Evolutionary conservation across 1,140 invertebrate genomes (phyloP), one percentile per base, ranked within the genome.

Genomic region (Helicoverpa zea): DNA sequence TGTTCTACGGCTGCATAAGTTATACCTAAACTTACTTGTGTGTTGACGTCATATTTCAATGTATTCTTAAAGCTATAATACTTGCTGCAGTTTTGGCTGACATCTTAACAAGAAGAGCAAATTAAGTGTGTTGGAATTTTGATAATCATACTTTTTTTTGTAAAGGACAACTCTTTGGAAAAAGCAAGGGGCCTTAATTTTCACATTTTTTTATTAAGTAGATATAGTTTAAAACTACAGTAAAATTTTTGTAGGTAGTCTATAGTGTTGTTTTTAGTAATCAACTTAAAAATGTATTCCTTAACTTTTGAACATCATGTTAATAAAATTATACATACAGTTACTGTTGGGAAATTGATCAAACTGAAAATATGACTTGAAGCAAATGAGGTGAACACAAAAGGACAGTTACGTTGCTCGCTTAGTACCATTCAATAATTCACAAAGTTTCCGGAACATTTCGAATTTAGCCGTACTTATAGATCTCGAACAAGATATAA

Each of bases 381-480:
- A 49, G 4, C 3, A 61, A 58, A 63, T 59, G 43, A 56, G 29
- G 13, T 73, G 16, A 13, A 51, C 18, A 47, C 29, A 66, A 54
- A 75, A 75, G 18, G 1, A 47, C 54, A 14, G 58, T 47, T 18
- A 61, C 35, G 29, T 16, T 54, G 52, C 58, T 43, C 58, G 58
- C 54, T 58, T 43, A 63, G 51, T 63, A 51, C 73, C 35, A 49
- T 75, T 75, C 73, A 75, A 75, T 75, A 63, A 75, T 75, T 75
- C 56, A 75, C 58, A 35, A 73, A 54, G 49, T 52, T 68, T 51
- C 30, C 35, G n/a, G 47, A 29, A 68, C 23, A 51, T 68, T 49
- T 18, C 2, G 16, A 16, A 68, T 16, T 51, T 30, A 30, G 14
- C 47, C 16, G 23, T 51, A 7, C 23, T 72, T 51, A 43, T 52